Conservation (phyloP, 2,113 vertebrate genomes). For the Actenoides hombroni region DNA sequence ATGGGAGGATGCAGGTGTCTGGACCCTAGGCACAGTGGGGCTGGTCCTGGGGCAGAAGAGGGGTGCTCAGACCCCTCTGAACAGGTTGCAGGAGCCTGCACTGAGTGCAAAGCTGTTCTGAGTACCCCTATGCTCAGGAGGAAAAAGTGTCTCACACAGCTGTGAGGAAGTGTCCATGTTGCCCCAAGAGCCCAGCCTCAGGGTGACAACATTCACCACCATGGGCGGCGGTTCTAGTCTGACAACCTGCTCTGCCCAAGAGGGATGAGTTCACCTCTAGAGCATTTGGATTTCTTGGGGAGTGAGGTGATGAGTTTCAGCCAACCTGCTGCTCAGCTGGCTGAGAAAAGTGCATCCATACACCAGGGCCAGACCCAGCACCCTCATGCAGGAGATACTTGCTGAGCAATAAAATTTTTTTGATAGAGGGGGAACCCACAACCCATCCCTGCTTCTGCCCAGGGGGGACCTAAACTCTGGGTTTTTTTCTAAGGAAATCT, state of each 20-base stretch:
- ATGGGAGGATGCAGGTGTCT: not conserved
- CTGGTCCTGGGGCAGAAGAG: not conserved
- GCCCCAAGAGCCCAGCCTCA: not conserved
- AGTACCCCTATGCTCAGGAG: not conserved
- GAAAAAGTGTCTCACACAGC: not conserved
- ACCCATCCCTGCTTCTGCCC: not conserved
- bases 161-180: not conserved
- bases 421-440: rapidly evolving
- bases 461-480: not conserved
- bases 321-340: not conserved
- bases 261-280: not conserved
- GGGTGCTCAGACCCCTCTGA: not conserved
- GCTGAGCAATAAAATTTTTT: not conserved
- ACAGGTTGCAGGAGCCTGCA: not conserved
- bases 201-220: rapidly evolving
- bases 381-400: not conserved
- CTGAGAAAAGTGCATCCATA: not conserved
- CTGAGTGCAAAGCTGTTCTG: not conserved
- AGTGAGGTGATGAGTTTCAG: not conserved
- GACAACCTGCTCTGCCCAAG: not conserved
- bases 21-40: rapidly evolving
- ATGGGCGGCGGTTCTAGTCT: not conserved
- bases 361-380: not conserved
- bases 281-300: not conserved
- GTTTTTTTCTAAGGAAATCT: not conserved